phyloP scores from a whole-genome alignment of 2,113 vertebrate genomes.

The Ptyas mucosa region DNA sequence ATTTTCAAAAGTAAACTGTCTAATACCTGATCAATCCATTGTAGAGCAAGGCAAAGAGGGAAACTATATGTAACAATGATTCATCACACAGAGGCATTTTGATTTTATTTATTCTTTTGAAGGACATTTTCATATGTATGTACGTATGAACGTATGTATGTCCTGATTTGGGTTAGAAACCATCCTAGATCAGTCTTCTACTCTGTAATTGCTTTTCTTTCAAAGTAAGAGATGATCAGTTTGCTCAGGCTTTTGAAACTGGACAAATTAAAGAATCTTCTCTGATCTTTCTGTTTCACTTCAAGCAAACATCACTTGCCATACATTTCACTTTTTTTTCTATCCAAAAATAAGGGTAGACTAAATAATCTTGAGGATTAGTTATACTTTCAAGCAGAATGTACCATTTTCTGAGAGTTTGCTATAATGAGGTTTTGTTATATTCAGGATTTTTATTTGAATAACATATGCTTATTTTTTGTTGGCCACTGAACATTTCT shows the following conservation, averaged over 20 bases:
- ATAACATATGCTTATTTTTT: constrained; percentile 15
- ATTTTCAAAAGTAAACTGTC: not conserved
- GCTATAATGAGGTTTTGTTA: constrained; percentile 4
- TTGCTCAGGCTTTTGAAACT: not conserved
- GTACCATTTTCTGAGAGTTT: not conserved
- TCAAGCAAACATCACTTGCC: not conserved
- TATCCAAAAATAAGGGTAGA: not conserved
- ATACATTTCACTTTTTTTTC: not conserved
- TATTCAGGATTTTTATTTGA: not conserved
- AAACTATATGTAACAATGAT: not conserved
- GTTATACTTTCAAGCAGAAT: not conserved
- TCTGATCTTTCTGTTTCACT: not conserved
- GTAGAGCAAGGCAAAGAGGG: not conserved
- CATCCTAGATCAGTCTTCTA: not conserved
- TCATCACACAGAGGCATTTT: not conserved
- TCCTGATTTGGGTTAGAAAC: not conserved
- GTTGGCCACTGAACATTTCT: not conserved
- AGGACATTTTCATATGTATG: not conserved
- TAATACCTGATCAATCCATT: not conserved
- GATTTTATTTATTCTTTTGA: not conserved
- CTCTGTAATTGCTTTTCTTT: not conserved
- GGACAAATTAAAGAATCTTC: not conserved
- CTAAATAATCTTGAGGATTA: not conserved
- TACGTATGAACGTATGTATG: not conserved
- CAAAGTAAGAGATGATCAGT: not conserved